phyloP scores from a whole-genome alignment of 2,888 invertebrate genomes.

The Leptura quadrifasciata region DNA sequence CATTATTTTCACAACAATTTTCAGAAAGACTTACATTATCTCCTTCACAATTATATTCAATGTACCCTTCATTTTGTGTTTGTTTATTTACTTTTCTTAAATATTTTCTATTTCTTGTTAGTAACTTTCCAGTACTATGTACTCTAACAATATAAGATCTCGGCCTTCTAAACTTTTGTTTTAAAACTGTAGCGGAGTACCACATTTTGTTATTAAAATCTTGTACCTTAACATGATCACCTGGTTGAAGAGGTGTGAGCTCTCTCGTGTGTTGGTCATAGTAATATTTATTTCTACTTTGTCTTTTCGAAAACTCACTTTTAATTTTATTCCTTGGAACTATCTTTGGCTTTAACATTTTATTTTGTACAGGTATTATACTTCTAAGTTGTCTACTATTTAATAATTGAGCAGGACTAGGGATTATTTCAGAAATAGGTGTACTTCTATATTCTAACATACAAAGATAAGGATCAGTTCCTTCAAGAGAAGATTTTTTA shows the following conservation, averaged over 20 bases:
- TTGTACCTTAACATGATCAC: not conserved
- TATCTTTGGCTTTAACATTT: constrained; percentile 1
- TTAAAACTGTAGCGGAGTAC: not conserved
- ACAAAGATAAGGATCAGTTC: constrained; percentile 38
- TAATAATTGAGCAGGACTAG: too few species aligned
- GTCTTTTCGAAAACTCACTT: not conserved
- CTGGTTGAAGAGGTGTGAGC: not conserved
- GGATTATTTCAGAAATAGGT: constrained; percentile 46
- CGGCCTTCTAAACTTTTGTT: not conserved
- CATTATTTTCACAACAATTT: not conserved
- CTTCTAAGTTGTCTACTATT: constrained; percentile 21
- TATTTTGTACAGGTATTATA: constrained; percentile 10
- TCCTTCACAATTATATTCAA: too few species aligned
- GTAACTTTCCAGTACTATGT: not conserved
- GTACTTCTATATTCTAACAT: constrained; percentile 51
- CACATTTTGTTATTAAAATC: not conserved
- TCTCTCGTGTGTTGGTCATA: too few species aligned
- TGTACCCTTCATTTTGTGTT: not conserved
- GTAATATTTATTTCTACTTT: not conserved
- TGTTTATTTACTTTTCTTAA: not conserved
- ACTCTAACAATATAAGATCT: not conserved
- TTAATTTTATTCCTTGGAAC: not conserved
- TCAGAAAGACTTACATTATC: not conserved
- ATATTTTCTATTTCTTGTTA: not conserved
- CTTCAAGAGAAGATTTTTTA: constrained; percentile 44